Evolutionary conservation across 2,797 vertebrate genomes (phyloP).

Genomic region (Sebastes goodei): DNA sequence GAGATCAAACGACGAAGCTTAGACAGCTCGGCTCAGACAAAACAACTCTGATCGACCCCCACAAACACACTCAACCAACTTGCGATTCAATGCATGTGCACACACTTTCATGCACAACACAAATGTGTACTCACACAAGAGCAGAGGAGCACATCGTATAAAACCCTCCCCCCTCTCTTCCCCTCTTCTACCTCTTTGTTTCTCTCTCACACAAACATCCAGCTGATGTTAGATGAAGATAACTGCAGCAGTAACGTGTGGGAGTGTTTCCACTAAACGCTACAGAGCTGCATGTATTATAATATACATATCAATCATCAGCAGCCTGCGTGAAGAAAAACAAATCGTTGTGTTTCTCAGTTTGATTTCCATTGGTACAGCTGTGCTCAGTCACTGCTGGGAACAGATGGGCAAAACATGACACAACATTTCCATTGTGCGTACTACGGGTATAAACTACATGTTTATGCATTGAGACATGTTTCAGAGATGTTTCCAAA

Average conservation of each 20-base stretch:
- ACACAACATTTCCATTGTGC: constrained; percentile 39
- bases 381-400: constrained; percentile 8
- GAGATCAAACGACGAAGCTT: constrained; percentile 19
- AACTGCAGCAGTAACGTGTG: constrained; percentile 21
- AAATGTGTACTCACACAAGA: neutral
- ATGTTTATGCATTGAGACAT: neutral
- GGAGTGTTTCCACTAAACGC: constrained; percentile 52
- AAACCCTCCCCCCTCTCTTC: neutral
- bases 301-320: neutral
- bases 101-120: neutral
- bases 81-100: neutral
- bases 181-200: neutral
- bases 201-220: constrained; percentile 4
- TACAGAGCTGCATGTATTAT: neutral
- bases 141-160: neutral
- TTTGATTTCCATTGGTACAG: neutral
- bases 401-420: neutral
- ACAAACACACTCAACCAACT: neutral
- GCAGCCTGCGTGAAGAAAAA: neutral
- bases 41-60: neutral
- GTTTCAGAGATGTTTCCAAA: constrained; percentile 31
- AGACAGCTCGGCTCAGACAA: neutral
- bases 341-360: neutral
- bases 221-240: constrained; percentile 47
- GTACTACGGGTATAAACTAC: neutral